Evolutionary conservation across 1,140 invertebrate species (phyloP).

Genomic region (Drosophila trapezifrons): DNA sequence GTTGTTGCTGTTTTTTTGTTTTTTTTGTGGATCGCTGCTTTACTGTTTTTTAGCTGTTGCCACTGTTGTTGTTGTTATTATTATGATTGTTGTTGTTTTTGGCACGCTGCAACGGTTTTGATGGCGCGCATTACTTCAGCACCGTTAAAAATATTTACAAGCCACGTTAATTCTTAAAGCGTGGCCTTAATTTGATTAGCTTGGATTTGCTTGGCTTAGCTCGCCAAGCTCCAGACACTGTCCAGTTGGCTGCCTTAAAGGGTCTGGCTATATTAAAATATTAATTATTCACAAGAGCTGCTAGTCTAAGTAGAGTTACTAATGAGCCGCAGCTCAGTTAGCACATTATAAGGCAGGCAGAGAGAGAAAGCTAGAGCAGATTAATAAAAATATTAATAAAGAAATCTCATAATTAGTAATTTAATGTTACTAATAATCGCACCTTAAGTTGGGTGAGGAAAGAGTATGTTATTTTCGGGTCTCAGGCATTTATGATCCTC

Average conservation of each 20-base stretch:
- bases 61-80: slow-evolving; percentile 24
- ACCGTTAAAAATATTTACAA: slow-evolving; percentile 81
- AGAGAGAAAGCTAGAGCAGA: not conserved
- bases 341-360: not conserved
- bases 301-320: not conserved
- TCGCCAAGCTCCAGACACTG: slow-evolving; percentile 38
- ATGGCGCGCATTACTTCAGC: slow-evolving; percentile 78
- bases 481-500: too few relatives aligned
- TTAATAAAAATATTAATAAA: not conserved
- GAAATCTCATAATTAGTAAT: not conserved
- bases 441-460: too few relatives aligned
- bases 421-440: not conserved
- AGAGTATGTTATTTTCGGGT: too few relatives aligned
- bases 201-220: slow-evolving; percentile 65
- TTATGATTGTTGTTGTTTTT: slow-evolving; percentile 43
- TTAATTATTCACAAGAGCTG: slow-evolving; percentile 4
- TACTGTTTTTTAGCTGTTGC: slow-evolving; percentile 62
- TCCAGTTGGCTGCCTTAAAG: slow-evolving; percentile 44
- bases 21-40: slow-evolving; percentile 62
- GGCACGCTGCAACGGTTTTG: slow-evolving; percentile 76
- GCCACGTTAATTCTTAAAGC: slow-evolving; percentile 82
- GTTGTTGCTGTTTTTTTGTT: slow-evolving; percentile 37
- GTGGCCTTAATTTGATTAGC: slow-evolving; percentile 82
- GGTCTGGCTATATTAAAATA: slow-evolving; percentile 13
- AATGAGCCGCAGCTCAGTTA: not conserved